Evolutionary conservation across 2,888 invertebrate genomes (phyloP), one percentile per base, ranked within the genome.

Genomic region (Tricholauxania praeusta): DNA sequence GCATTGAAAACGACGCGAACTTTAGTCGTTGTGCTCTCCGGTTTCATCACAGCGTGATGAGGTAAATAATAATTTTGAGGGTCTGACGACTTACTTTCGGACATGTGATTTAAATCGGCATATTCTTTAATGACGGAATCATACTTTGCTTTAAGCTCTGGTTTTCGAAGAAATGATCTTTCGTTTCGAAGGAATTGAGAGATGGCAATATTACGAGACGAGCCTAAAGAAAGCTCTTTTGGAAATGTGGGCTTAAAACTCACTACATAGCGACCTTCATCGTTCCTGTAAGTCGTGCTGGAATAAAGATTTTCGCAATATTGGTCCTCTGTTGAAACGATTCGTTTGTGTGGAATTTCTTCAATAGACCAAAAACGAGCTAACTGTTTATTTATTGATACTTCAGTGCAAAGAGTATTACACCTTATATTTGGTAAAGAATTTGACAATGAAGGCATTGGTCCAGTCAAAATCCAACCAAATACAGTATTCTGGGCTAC

Each of bases 201-300:
- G 5, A 60, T 5, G 1, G 60, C 60, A 2, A 15, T 15, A 19
- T 32, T 4, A 3, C 60, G 60, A 15, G 60, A 60, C 3, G 15
- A 4, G 4, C 60, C 60, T 5, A 60, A n/a, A 1, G 14, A 6
- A 3, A 39, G 22, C 22, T 55, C 15, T 39, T 53, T 12, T n/a
- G 22, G 12, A 19, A 39, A 60, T n/a, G 12, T 14, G 5, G 8
- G 12, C 32, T 66, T 74, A 15, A 74, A 49, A 12, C 28, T 10
- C 47, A 72, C 70, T 10, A 72, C 15, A 57, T 72, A 66, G 2
- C 69, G 69, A 0, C 72, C 72, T 17, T 74, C 65, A 14, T 57
- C 12, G 12, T 48, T 19, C 3, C 63, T 19, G 12, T 19, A 6
- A 1, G 72, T 72, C 2, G 62, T 72, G 17, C 28, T 53, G 5